Evolutionary conservation across 1,140 invertebrate species (phyloP), one percentile per base, ranked within the genome.

Genomic region (Heliconius congener): DNA sequence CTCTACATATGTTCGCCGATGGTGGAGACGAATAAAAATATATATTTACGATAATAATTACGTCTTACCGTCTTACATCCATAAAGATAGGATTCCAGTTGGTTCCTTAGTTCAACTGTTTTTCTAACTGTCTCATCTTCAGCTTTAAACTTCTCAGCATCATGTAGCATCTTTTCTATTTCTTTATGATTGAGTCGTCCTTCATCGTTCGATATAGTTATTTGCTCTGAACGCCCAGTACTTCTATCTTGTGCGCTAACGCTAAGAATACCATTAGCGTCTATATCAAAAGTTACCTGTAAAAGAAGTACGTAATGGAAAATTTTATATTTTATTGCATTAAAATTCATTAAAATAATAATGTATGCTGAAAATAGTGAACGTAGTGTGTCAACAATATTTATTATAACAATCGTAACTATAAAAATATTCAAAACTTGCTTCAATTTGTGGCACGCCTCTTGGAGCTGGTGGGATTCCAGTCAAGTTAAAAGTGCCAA

Each of bases 121-220:
- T 96, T 95, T 74, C 95, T 95, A 76, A 96, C 96, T 60, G 95
- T 95, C 52, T 97, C 96, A 84, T 97, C 97, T 87, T 97, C 96
- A 30, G 95, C 93, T 82, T 96, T 96, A 86, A 96, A 97, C 81
- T 96, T 96, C 82, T 97, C 96, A 11, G 97, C 97, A 50, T 97
- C 97, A n/a, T 95, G 91, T 16, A 99, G 95, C 98, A 99, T 99
- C 46, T 97, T 95, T 85, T 99, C 98, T 84, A 99, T 99, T 85
- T 99, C 98, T 37, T 97, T 97, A 88, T 99, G 98, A 34, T 96
- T 97, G 3, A 99, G 95, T 30, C 98, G 96, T 4, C 98, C 98
- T 90, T 99, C 99, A 88, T 99, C 98, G 87, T 99, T 99, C 34
- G 97, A 98, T 77, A 99, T 99, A 39, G 97, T 97, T 78, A 98